Evolutionary conservation across 2,888 invertebrate species (phyloP).

Genomic region (Cancer borealis): DNA sequence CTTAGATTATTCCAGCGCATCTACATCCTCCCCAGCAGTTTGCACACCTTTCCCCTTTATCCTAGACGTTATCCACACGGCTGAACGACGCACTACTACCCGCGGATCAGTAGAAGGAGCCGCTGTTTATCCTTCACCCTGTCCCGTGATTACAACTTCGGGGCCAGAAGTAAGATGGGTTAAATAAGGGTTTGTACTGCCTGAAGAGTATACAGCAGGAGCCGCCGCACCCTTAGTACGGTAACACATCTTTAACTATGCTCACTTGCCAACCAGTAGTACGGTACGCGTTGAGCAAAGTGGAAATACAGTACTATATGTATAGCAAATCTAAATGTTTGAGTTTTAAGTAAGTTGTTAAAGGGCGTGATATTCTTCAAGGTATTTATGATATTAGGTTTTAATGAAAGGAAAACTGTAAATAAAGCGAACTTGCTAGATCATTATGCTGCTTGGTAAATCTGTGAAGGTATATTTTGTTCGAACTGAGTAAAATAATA

Average conservation of each 20-base stretch:
- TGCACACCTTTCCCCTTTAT: background rate
- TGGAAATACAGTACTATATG: background rate
- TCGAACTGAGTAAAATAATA: background rate
- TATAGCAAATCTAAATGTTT: background rate
- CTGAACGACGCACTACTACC: too few relatives aligned
- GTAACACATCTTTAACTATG: constrained; percentile 14
- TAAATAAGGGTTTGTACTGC: background rate
- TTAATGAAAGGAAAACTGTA: background rate
- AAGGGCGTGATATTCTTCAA: background rate
- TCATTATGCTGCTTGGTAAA: background rate
- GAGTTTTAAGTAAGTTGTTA: background rate
- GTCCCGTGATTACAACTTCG: too few relatives aligned
- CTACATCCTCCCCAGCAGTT: background rate
- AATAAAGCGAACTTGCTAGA: background rate
- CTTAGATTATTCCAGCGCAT: background rate
- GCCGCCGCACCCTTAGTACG: background rate
- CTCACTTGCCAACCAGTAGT: background rate
- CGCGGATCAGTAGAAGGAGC: background rate
- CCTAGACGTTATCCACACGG: background rate
- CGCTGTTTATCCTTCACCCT: background rate
- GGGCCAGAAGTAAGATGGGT: background rate
- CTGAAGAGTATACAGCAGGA: background rate
- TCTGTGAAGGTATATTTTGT: background rate
- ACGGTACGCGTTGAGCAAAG: background rate
- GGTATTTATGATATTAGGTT: background rate